A percentile compares a stretch with the other conserved stretches of the same genome.
These are phyloP conservation scores for Drosophila fulvimacula DNA, from an alignment of 2,888 invertebrate species.

Conservation along the genomic window DNA sequence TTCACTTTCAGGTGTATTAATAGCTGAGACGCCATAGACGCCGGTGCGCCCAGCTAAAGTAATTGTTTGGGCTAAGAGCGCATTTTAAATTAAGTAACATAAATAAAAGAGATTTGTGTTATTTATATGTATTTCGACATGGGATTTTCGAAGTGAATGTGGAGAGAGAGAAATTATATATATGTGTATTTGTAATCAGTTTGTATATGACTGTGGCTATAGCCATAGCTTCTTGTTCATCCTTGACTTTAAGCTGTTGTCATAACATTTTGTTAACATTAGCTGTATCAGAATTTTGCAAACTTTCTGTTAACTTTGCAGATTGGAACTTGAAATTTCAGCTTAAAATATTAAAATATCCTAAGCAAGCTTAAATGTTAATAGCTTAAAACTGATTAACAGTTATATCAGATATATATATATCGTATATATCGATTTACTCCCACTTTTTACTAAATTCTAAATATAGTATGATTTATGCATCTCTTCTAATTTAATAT, in stretches of 20 bases:
- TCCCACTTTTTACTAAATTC: background rate
- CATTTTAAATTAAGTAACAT: slow-evolving; percentile 22
- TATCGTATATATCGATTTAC: background rate
- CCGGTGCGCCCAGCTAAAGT: slow-evolving; percentile 14
- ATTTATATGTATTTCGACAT: background rate
- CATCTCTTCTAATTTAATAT: background rate
- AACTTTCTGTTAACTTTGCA: too few species aligned
- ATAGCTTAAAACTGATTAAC: background rate
- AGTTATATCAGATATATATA: background rate
- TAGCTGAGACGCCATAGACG: slow-evolving; percentile 14
- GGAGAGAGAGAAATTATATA: background rate
- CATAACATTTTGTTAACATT: too few species aligned
- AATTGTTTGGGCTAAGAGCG: slow-evolving; percentile 29
- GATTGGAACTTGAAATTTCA: too few species aligned
- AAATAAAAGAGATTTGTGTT: slow-evolving; percentile 8
- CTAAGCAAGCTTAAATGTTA: background rate
- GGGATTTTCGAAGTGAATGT: background rate
- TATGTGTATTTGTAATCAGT: background rate
- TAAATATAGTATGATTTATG: background rate
- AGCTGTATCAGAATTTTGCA: too few species aligned
- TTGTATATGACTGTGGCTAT: background rate
- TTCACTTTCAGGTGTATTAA: slow-evolving; percentile 46
- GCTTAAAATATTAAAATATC: too few species aligned
- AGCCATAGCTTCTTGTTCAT: background rate
- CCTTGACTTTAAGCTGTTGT: background rate